These are phyloP conservation scores for Spheniscus mendiculus DNA, from an alignment of 2,113 vertebrate species.

Conservation along the genomic window DNA sequence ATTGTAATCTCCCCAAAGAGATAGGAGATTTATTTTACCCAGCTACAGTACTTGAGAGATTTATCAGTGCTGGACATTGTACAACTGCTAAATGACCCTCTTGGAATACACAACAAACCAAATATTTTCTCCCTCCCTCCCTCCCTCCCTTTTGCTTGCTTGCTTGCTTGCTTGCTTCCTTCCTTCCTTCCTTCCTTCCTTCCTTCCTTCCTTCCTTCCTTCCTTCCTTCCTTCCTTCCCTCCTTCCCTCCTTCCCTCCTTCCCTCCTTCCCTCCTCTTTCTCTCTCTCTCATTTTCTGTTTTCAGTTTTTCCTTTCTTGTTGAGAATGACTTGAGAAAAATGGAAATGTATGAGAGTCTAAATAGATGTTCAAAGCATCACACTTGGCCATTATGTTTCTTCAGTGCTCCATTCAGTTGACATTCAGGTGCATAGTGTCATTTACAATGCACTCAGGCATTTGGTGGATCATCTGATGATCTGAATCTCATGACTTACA, in stretches of 20 bases:
- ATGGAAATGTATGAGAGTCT: neutral
- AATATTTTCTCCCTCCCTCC: neutral
- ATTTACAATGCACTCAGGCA: neutral
- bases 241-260: fast-evolving
- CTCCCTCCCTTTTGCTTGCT: fast-evolving
- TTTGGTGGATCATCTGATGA: neutral
- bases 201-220: fast-evolving
- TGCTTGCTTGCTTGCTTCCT: no score
- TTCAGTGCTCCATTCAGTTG: neutral
- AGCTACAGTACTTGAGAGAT: slow-evolving; percentile 11
- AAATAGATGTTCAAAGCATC: neutral
- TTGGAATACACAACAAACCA: neutral
- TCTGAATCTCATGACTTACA: slow-evolving; percentile 25
- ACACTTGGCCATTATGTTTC: neutral
- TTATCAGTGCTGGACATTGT: slow-evolving; percentile 20
- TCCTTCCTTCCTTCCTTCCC: fast-evolving
- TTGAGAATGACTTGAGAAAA: neutral
- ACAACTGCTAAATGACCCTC: neutral
- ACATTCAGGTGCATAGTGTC: neutral
- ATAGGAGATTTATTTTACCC: slow-evolving; percentile 15
- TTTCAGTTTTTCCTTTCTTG: neutral
- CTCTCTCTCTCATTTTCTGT: neutral
- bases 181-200: fast-evolving
- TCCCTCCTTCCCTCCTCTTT: fast-evolving
- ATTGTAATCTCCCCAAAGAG: slow-evolving; percentile 38